phyloP scores from a whole-genome alignment of 2,888 invertebrate genomes.

The Tridacna gigas region DNA sequence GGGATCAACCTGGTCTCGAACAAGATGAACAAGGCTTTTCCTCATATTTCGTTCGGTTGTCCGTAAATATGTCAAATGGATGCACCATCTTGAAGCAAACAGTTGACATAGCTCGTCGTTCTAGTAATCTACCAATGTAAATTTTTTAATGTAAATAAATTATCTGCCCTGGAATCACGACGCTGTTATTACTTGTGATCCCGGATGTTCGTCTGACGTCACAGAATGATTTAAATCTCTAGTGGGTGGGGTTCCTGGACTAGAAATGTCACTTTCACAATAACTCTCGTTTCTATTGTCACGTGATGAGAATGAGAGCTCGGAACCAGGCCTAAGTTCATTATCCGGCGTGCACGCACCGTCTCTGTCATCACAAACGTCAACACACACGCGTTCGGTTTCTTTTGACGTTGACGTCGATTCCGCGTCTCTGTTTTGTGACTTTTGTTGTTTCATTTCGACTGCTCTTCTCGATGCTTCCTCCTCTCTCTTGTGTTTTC shows the following conservation, averaged over 20 bases:
- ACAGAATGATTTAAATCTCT: constrained; percentile 47
- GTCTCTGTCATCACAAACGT: constrained; percentile 61
- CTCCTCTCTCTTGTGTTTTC: constrained; percentile 94
- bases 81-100: neutral
- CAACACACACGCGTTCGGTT: constrained; percentile 56
- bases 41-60: no score
- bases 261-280: constrained; percentile 65
- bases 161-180: neutral
- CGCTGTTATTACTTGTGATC: constrained; percentile 1
- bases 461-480: constrained; percentile 75
- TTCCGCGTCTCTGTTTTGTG: constrained; percentile 19
- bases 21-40: no score
- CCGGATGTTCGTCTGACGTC: constrained; percentile 41
- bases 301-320: constrained; percentile 57
- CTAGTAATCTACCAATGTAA: no score
- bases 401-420: constrained; percentile 36
- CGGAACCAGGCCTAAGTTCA: constrained; percentile 49
- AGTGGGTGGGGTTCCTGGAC: constrained; percentile 58
- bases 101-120: neutral
- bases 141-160: neutral
- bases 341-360: constrained; percentile 45
- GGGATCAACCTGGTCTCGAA: no score
- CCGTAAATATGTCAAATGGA: no score
- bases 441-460: constrained; percentile 43
- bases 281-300: constrained; percentile 62